Conservation (phyloP, 1,140 invertebrate species). For the Zaprionus taronus region DNA sequence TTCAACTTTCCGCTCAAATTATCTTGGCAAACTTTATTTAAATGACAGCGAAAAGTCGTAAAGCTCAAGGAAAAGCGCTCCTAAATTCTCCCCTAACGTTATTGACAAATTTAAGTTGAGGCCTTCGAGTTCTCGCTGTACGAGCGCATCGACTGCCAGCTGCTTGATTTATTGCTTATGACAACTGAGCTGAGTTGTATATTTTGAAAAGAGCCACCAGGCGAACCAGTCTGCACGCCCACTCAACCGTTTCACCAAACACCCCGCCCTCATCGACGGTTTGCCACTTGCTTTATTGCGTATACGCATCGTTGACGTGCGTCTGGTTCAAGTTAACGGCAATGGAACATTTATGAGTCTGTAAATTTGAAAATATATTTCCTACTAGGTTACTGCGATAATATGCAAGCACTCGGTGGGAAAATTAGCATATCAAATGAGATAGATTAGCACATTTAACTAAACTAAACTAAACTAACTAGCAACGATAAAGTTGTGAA, state of each 20-base stretch:
- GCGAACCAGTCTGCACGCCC: background rate
- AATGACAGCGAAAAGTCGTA: constrained; percentile 25
- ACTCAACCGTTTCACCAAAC: background rate
- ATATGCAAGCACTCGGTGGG: constrained; percentile 43
- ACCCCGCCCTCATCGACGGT: constrained; percentile 16
- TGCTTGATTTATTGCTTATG: constrained; percentile 62
- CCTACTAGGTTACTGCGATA: constrained; percentile 7
- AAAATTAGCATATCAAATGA: constrained; percentile 73
- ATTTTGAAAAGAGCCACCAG: constrained; percentile 24
- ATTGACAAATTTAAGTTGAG: constrained; percentile 59
- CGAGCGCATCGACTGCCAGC: background rate
- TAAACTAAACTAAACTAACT: too few species aligned
- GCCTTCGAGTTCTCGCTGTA: background rate
- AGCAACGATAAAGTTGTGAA: too few species aligned
- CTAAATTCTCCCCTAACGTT: constrained; percentile 22
- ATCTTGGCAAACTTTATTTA: constrained; percentile 1
- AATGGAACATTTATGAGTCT: constrained; percentile 59
- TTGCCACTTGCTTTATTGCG: constrained; percentile 68
- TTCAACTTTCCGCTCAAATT: background rate
- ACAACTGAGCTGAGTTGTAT: constrained; percentile 54
- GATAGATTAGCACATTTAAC: constrained; percentile 47
- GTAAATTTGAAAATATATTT: constrained; percentile 32
- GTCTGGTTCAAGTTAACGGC: constrained; percentile 31
- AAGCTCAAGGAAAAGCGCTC: constrained; percentile 13
- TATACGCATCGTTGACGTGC: constrained; percentile 58